Conservation (phyloP, 2,888 invertebrate species). For the Machimus rusticus region DNA sequence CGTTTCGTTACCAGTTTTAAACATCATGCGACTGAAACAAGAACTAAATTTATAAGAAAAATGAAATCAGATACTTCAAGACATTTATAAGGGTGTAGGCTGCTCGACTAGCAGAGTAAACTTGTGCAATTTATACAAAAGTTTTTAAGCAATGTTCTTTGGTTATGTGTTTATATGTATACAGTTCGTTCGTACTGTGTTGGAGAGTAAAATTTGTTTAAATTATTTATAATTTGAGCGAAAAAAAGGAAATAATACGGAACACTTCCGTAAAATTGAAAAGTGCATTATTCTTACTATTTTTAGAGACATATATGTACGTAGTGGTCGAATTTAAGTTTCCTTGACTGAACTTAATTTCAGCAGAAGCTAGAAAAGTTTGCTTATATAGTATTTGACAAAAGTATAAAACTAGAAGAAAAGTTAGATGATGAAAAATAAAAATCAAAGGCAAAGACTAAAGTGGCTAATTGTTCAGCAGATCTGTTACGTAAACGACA, state of each 20-base stretch:
- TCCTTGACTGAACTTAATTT: not conserved
- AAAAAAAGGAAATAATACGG: not conserved
- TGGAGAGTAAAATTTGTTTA: not conserved
- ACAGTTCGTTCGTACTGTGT: not conserved
- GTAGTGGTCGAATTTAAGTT: conserved; percentile 2
- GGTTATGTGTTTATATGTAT: not conserved
- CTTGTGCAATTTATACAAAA: conserved; percentile 20
- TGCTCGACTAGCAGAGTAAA: conserved; percentile 9
- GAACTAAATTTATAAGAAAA: conserved; percentile 3
- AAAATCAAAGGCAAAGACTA: not conserved
- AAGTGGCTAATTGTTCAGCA: conserved; percentile 2
- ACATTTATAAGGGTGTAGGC: conserved; percentile 8
- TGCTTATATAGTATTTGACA: conserved; percentile 17
- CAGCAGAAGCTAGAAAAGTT: conserved; percentile 12
- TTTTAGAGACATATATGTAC: not conserved
- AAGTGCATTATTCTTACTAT: not conserved
- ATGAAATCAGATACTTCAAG: not conserved
- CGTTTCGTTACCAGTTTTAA: conserved; percentile 6
- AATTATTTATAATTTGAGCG: not conserved
- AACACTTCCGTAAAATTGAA: not conserved
- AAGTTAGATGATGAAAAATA: not conserved
- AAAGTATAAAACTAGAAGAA: conserved; percentile 3
- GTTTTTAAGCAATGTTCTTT: not conserved
- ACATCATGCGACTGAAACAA: conserved; percentile 24
- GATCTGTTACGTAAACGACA: not conserved